Evolutionary conservation across 2,113 vertebrate genomes (phyloP).

Genomic region (Malurus elegans): DNA sequence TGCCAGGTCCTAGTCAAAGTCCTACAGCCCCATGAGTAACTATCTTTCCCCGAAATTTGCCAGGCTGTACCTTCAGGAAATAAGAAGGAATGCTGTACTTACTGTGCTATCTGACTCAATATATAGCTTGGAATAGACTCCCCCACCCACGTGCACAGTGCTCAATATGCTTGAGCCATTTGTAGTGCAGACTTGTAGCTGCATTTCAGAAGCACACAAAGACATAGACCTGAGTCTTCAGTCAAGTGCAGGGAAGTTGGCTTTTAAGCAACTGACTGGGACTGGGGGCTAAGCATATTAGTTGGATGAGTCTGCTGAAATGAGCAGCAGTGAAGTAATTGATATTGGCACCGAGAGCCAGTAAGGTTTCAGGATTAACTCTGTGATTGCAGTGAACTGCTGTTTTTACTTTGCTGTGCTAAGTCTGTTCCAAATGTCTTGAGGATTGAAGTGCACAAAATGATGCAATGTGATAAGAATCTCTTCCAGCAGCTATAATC

Average conservation of each 20-base stretch:
- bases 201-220: not conserved
- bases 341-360: not conserved
- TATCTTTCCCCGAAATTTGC: not conserved
- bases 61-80: not conserved
- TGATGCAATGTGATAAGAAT: not conserved
- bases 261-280: not conserved
- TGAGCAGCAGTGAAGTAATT: not conserved
- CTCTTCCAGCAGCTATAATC: not conserved
- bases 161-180: not conserved
- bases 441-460: not conserved
- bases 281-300: not conserved
- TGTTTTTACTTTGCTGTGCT: not conserved
- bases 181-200: not conserved
- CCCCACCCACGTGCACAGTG: not conserved
- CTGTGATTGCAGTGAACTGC: not conserved
- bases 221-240: not conserved
- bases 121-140: not conserved
- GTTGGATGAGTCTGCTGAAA: conserved; percentile 3
- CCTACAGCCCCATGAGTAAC: not conserved
- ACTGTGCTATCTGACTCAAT: not conserved
- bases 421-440: not conserved
- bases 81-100: not conserved
- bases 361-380: conserved; percentile 10
- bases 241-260: not conserved
- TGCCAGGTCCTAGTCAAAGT: not conserved